Base-by-base conservation (phyloP, 2,888 invertebrate genomes). In the Leucoptera coffeella region DNA sequence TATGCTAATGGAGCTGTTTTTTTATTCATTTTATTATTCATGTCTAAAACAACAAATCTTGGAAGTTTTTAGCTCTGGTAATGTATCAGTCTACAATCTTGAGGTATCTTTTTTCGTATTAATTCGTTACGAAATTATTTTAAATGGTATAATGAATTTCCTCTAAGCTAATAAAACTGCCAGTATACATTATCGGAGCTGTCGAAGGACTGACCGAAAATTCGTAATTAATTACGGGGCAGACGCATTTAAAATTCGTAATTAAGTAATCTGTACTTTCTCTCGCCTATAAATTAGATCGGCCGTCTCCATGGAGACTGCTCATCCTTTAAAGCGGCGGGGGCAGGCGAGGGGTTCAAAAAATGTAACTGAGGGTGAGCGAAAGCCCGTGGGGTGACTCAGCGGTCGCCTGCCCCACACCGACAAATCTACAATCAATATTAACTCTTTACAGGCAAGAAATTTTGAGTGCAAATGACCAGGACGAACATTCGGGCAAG, bases 361-460 rank as follows among this genome's bases (percentile, higher is more conserved):
- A 72, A 71, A 71, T 71, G 71, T 69, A 71, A 67, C 67, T 69
- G 67, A 69, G 72, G 72, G 72, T 69, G 71, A 69, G 69, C 67
- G 71, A 71, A 69, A 71, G 67, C 61, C 61, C 67, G 67, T 65
- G 69, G 72, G 72, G 72, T 71, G 72, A 71, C 62, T 69, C 67
- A 67, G 62, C 69, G 71, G 67, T 65, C 67, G 69, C 67, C 56
- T 69, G 69, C 69, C 69, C 69, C 69, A 65, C 67, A 59, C 55
- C 49, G 64, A 64, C 57, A 69, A 69, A 69, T 65, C 67, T 60
- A 64, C 72, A 72, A 72, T 72, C 72, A 71, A 72, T 72, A 72
- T 71, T 72, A 72, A 72, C 72, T 72, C 72, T 72, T 72, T 71
- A 64, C 69, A n/a, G n/a, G n/a, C n/a, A n/a, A n/a, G 61, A 64